Base-by-base conservation (phyloP, 1,140 invertebrate species). In the Gonioctena quinquepunctata region DNA sequence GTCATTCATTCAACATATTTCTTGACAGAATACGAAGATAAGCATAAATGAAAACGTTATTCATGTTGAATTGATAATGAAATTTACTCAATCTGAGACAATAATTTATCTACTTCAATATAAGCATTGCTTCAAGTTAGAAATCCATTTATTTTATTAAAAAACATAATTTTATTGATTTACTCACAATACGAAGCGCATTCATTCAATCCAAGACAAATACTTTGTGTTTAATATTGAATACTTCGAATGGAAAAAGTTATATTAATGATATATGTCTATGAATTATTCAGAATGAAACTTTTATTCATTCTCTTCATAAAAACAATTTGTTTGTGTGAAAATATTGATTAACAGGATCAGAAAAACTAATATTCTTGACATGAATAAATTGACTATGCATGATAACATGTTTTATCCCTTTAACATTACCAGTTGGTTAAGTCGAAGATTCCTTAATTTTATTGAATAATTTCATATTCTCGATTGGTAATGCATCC, bases 161-260 rank as follows among this genome's bases (percentile, higher is more conserved):
- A 52, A 13, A 52, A 52, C 6, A 52, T 22, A 1, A 52, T 52
- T 52, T 52, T 52, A 8, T 52, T 52, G 21, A 19, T 19, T 16
- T 52, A 52, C 8, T 52, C 16, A 52, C 50, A 19, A 0, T 52
- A 16, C 11, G 50, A 52, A 52, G 8, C 16, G 11, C 0, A 52
- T 52, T 52, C 50, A 54, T 54, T 54, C 50, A 21, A 3, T 54
- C n/a, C 1, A 54, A 54, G 1, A 54, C 2, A 21, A 54, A 16
- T 1, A 54, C 50, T 52, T 52, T 54, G 21, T 52, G 50, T 52
- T 52, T n/a, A 52, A 52, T 52, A 52, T 22, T 52, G 50, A 52
- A 13, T 52, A 52, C 50, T n/a, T 52, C 18, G 50, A 52, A 19
- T 52, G 11, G 50, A 52, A 52, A 52, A 16, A 52, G n/a, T 50